These are phyloP conservation scores for Lithophane leautieri DNA, from an alignment of 2,888 invertebrate species.

Conservation along the genomic window DNA sequence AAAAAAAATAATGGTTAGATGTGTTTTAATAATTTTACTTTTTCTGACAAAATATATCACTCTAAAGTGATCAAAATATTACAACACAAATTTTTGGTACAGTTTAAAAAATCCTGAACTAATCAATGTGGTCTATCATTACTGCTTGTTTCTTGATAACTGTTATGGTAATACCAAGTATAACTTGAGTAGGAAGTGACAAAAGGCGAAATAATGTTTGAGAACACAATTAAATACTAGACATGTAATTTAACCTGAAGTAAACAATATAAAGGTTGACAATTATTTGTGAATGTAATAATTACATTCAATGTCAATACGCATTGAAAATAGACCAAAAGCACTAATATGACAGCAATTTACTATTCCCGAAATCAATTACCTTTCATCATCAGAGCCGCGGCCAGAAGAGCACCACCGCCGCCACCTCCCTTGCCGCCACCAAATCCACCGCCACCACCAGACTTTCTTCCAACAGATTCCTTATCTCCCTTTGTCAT, in stretches of 20 bases:
- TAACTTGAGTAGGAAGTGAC: not conserved
- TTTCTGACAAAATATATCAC: too few species aligned
- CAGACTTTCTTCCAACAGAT: conserved; percentile 84
- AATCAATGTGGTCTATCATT: not conserved
- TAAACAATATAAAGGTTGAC: not conserved
- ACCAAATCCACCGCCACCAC: conserved; percentile 82
- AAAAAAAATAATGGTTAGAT: too few species aligned
- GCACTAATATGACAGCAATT: not conserved
- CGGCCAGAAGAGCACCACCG: conserved; percentile 89
- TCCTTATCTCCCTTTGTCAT: conserved; percentile 85
- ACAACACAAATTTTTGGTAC: too few species aligned
- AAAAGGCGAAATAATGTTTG: not conserved
- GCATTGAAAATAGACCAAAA: not conserved
- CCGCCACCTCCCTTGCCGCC: conserved; percentile 84
- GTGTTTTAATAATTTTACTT: too few species aligned
- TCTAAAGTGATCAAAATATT: too few species aligned
- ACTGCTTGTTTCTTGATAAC: not conserved
- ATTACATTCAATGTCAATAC: not conserved
- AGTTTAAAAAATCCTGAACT: not conserved
- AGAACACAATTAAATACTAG: not conserved
- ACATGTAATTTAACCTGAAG: not conserved
- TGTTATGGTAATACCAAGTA: not conserved
- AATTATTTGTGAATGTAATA: not conserved
- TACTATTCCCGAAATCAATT: conserved; percentile 37
- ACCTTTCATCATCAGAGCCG: conserved; percentile 92